A percentile compares a stretch with the other conserved stretches of the same genome.
Conservation (phyloP, 2,113 vertebrate genomes). For the Tenebrosternarchus preto region DNA sequence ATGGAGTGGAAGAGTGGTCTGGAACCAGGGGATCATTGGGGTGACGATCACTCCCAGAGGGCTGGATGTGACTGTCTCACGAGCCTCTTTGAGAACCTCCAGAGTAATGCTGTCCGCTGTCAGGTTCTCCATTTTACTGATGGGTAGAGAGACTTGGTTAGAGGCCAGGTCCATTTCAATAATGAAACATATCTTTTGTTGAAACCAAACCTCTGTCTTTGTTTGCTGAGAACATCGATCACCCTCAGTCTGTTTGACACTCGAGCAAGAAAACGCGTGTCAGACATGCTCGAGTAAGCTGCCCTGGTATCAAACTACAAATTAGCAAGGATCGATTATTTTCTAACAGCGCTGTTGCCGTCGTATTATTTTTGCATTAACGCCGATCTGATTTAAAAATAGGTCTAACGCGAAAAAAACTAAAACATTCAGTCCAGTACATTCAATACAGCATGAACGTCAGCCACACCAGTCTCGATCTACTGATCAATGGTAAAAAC, state of each 20-base stretch:
- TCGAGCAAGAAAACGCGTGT: too few species aligned
- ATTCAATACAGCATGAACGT: too few species aligned
- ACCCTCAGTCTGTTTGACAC: background rate
- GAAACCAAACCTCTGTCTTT: background rate
- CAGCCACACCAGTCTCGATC: too few species aligned
- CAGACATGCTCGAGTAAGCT: too few species aligned
- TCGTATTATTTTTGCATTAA: background rate
- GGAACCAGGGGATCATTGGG: slow-evolving; percentile 69
- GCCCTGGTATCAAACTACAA: background rate
- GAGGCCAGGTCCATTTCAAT: background rate
- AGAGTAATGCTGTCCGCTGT: slow-evolving; percentile 64
- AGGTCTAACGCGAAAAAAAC: background rate
- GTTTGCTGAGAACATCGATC: background rate
- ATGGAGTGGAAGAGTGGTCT: slow-evolving; percentile 68
- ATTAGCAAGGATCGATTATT: too few species aligned
- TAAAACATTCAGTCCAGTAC: too few species aligned
- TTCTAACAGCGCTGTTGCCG: too few species aligned
- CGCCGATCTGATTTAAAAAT: background rate
- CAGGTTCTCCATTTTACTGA: slow-evolving; percentile 61
- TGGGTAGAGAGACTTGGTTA: background rate
- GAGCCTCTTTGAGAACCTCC: slow-evolving; percentile 67
- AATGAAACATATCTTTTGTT: background rate
- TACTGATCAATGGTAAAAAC: too few species aligned
- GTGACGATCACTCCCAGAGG: slow-evolving; percentile 76
- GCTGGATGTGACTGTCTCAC: slow-evolving; percentile 68